Evolutionary conservation across 2,113 vertebrate genomes (phyloP).

Genomic region (Proteles cristata): DNA sequence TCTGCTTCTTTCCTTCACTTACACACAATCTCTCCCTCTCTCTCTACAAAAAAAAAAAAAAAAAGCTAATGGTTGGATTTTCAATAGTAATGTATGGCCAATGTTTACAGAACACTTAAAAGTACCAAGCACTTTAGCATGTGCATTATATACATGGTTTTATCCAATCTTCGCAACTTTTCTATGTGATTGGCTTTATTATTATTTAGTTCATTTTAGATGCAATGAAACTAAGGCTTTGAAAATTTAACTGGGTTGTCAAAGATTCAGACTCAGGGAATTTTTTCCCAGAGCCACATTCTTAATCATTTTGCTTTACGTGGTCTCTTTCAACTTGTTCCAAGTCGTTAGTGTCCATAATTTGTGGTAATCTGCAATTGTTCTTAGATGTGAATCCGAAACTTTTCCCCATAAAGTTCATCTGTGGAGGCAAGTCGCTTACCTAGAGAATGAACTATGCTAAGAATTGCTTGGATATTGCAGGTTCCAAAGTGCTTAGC

Average conservation of each 20-base stretch:
- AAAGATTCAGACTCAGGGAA: background rate
- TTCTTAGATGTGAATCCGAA: background rate
- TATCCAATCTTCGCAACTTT: background rate
- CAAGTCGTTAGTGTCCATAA: background rate
- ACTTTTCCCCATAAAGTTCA: background rate
- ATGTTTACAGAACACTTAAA: background rate
- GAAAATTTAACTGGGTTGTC: background rate
- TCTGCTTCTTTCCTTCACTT: too few species aligned
- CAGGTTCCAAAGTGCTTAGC: background rate
- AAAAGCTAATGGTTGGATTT: background rate
- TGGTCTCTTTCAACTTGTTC: background rate
- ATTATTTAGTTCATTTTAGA: background rate
- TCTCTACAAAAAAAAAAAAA: too few species aligned
- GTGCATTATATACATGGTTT: background rate
- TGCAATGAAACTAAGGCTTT: background rate
- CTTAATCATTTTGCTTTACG: background rate
- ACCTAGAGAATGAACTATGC: background rate
- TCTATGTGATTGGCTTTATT: background rate
- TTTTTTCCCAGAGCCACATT: background rate
- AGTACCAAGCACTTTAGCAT: background rate
- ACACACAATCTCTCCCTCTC: too few species aligned
- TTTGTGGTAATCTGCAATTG: background rate
- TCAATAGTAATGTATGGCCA: background rate
- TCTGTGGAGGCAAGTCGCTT: background rate
- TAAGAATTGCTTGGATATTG: background rate